Evolutionary conservation across 53 echinoderm and acorn worm genomes (phyloP).

Genomic region (Antedon mediterranea): DNA sequence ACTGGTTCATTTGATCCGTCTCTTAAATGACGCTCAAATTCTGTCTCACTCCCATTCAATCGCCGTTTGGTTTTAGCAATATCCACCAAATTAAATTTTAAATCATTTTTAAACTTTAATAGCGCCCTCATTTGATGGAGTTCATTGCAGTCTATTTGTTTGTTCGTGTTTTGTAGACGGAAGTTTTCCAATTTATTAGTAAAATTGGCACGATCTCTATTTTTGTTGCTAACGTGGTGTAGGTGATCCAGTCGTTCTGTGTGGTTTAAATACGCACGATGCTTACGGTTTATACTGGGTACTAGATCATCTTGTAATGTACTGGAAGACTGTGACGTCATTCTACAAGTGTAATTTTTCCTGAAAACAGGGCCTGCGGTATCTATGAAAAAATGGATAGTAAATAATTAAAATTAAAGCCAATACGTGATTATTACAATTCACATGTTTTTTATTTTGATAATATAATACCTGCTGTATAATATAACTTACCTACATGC

Average conservation of each 20-base stretch:
- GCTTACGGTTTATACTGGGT: not conserved
- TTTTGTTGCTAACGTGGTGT: not conserved
- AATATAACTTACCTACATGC: too few relatives aligned
- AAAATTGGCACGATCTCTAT: not conserved
- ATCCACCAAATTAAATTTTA: not conserved
- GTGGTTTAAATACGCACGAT: not conserved
- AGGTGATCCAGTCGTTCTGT: not conserved
- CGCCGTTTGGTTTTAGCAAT: not conserved
- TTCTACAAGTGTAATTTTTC: not conserved
- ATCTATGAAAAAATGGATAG: not conserved
- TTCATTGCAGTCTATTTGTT: not conserved
- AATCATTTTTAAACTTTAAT: not conserved
- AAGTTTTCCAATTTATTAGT: not conserved
- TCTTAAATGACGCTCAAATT: slow-evolving; percentile 33
- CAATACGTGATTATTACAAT: too few relatives aligned
- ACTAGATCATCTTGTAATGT: not conserved
- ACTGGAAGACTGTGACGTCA: not conserved
- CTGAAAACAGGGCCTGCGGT: not conserved
- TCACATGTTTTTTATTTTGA: too few relatives aligned
- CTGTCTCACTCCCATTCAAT: not conserved
- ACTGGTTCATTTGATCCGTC: slow-evolving; percentile 31
- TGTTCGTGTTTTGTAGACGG: not conserved
- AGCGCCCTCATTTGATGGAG: not conserved
- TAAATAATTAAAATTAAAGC: too few relatives aligned
- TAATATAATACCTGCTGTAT: too few relatives aligned